Evolutionary conservation across 64 coral and sea anemone genomes (phyloP).

Genomic region (Actinia equina): DNA sequence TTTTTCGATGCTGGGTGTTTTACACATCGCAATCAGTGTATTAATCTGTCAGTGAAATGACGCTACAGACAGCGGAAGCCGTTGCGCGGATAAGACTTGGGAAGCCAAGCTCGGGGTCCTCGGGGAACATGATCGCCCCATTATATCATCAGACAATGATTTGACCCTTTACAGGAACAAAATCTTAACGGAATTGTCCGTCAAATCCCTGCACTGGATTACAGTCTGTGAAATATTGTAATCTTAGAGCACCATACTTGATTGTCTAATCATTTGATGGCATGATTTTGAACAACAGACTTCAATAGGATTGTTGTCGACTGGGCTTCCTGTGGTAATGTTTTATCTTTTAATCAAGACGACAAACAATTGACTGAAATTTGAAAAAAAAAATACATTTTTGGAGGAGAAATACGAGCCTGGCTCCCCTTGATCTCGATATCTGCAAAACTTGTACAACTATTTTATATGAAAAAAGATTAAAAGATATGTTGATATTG

Average conservation of each 20-base stretch:
- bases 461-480: neutral
- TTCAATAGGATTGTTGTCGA: neutral
- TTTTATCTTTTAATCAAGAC: neutral
- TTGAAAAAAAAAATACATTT: neutral
- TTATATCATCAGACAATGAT: constrained; percentile 11
- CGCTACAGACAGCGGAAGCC: constrained; percentile 6
- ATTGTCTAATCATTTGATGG: neutral
- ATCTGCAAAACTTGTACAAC: neutral
- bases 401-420: neutral
- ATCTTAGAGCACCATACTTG: neutral
- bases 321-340: neutral
- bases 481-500: neutral
- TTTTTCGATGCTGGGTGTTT: neutral
- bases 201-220: neutral
- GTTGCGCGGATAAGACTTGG: neutral
- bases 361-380: neutral
- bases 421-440: neutral
- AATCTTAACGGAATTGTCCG: neutral
- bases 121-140: neutral
- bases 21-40: constrained; percentile 7
- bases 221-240: neutral
- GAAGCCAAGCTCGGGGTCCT: neutral
- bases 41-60: neutral
- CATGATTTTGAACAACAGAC: neutral
- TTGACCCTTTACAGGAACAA: neutral